A percentile compares a stretch with the other conserved stretches of the same genome.
phyloP scores from a whole-genome alignment of 2,113 vertebrate species.

The Phyllostomus hastatus region DNA sequence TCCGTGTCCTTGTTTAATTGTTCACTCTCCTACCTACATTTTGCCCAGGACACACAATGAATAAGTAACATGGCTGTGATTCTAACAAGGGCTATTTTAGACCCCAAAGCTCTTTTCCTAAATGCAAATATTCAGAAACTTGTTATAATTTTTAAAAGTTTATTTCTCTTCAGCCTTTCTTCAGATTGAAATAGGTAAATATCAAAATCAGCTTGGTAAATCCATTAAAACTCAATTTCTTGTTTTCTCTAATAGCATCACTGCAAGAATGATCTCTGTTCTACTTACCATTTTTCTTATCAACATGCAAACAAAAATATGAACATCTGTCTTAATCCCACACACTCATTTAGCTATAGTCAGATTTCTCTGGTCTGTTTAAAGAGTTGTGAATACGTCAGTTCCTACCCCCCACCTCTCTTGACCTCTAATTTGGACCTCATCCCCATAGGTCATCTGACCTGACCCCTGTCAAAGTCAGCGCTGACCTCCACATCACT shows the following conservation, averaged over 20 bases:
- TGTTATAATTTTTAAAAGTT: not conserved
- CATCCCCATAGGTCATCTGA: not conserved
- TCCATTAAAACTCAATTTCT: not conserved
- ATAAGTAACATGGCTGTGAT: not conserved
- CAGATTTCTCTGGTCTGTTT: not conserved
- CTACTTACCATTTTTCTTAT: not conserved
- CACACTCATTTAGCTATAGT: not conserved
- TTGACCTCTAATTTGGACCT: not conserved
- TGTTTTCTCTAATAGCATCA: not conserved
- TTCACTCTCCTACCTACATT: not conserved
- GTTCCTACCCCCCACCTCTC: not conserved
- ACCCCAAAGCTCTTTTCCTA: not conserved
- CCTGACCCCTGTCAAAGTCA: not conserved
- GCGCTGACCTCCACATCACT: not conserved
- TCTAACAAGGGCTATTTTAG: not conserved
- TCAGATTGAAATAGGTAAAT: not conserved
- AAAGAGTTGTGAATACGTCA: not conserved
- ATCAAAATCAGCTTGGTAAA: not conserved
- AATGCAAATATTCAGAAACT: not conserved
- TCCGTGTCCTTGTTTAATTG: not conserved
- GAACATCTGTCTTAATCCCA: not conserved
- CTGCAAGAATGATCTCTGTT: not conserved
- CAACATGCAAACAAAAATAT: not conserved
- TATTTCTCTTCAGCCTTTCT: not conserved
- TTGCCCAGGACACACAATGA: not conserved